Evolutionary conservation across 30 jellyfish, hydroid and myxozoan genomes (phyloP), one percentile per base, ranked within the genome.

Genomic region (Haliclystus octoradiatus): DNA sequence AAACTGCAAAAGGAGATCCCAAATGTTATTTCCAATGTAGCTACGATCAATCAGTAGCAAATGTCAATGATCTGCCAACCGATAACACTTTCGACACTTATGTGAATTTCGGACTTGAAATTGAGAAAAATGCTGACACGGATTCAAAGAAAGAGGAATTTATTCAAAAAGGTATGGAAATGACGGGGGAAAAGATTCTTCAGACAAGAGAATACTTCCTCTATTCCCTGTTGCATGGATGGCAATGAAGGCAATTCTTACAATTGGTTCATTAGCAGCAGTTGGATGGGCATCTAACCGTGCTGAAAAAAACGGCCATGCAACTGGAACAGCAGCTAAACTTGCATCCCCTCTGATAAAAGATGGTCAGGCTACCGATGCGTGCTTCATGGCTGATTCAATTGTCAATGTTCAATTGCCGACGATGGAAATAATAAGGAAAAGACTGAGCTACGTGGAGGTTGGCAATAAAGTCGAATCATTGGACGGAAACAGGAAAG

Each of bases 401-500:
- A 70, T 26, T 0, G 80, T 70, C 15, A 50, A 28, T 28, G 69
- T 70, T 7, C 68, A 70, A 32, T 46, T 32, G 26, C 40, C 31
- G 15, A 28, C 52, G 5, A 71, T 70, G 7, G 13, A 50, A 63
- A 70, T 29, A 61, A n/a, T 28, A 19, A 52, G 61, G 63, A 70
- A 70, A 34, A 28, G 53, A 22, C 51, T 70, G 0, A 63, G 60
- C 34, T 63, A 70, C 40, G 71, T 70, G 23, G 53, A 52, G 32
- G 80, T 70, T 49, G 80, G 80, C 5, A 71, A 70, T 30, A 28
- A 28, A 1, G 80, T 70, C 62, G 71, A 70, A 70, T 70, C 80
- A 1, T n/a, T n/a, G n/a, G 80, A 70, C 32, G 80, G 53, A 34
- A 31, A 70, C 53, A 71, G n/a, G 80, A 3, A 50, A 70, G 26